Conservation (phyloP, 2,113 vertebrate species). For the Synodontis membranacea region DNA sequence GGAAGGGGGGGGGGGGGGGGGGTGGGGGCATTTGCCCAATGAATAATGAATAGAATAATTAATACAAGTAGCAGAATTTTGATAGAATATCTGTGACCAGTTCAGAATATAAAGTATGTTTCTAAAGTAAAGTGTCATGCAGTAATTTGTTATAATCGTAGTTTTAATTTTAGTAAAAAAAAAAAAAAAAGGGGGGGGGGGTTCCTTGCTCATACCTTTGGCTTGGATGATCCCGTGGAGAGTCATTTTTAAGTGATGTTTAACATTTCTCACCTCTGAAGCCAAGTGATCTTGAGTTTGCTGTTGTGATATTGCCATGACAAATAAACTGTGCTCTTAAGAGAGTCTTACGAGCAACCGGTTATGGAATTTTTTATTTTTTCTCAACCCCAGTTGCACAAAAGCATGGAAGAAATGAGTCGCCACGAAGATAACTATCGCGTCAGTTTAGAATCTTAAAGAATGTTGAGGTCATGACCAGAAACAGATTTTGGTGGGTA, state of each 20-base stretch:
- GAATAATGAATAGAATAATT: too few relatives aligned
- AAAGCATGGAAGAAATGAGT: slow-evolving; percentile 73
- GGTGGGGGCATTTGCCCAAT: not conserved
- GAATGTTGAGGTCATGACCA: slow-evolving; percentile 61
- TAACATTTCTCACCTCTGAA: not conserved
- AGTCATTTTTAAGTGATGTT: not conserved
- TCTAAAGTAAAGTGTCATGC: not conserved
- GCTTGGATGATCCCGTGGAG: not conserved
- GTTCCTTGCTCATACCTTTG: not conserved
- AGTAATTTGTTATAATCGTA: not conserved
- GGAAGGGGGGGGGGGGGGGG: too few relatives aligned
- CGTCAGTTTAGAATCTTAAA: slow-evolving; percentile 66
- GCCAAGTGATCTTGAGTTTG: not conserved
- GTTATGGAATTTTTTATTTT: slow-evolving; percentile 66
- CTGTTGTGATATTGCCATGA: slow-evolving; percentile 1
- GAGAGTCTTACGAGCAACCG: slow-evolving; percentile 65
- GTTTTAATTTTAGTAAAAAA: not conserved
- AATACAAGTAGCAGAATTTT: not conserved
- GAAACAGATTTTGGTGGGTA: slow-evolving; percentile 33
- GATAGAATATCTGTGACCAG: not conserved
- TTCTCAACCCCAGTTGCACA: slow-evolving; percentile 65
- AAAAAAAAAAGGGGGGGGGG: too few relatives aligned
- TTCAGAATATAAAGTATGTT: not conserved
- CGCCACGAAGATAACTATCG: slow-evolving; percentile 65
- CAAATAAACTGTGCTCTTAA: slow-evolving; percentile 58